Base-by-base conservation (phyloP, 2,888 invertebrate genomes). In the Boloria selene region DNA sequence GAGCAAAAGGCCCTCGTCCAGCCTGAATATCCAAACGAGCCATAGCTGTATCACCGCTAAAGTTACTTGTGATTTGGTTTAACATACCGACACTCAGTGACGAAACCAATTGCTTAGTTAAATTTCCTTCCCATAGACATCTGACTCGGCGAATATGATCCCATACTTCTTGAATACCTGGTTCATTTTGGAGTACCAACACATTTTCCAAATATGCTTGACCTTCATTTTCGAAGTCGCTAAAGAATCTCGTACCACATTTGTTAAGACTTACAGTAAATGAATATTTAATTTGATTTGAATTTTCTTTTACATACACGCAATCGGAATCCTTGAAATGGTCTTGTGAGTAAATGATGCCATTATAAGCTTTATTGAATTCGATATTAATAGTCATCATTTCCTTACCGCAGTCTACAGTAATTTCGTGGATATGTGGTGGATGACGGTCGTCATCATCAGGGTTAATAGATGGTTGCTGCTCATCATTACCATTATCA, bases 41-140 rank as follows among this genome's bases (percentile, higher is more conserved):
- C 85, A 95, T 95, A 0, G 96, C 96, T 0, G 96, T 96, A 72
- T 97, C 96, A n/a, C 96, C 96, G 73, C 95, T 96, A 84, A 97
- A 97, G 60, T 96, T 96, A 65, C 96, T 95, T 13, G 96, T 95
- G 74, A 96, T 95, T 79, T 96, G 95, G 73, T 95, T 96, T 72
- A 96, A 84, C 95, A 96, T 96, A 38, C 96, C 96, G 0, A 97
- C 96, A 74, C 95, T 95, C 18, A 97, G 87, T 16, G 95, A 95
- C 0, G 96, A 95, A 0, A 95, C 94, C 58, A 96, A 84, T 14
- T 95, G 95, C 76, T 96, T 95, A 62, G 95, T 96, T 60, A 96
- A 86, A 75, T 95, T 96, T 16, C 96, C 96, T 90, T 96, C 96
- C 96, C 96, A 97, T 13, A 96, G 86, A 81, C 97, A 97, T 64